Evolutionary conservation across 2,888 invertebrate genomes (phyloP), one percentile per base, ranked within the genome.

Genomic region (Pollenia labialis): DNA sequence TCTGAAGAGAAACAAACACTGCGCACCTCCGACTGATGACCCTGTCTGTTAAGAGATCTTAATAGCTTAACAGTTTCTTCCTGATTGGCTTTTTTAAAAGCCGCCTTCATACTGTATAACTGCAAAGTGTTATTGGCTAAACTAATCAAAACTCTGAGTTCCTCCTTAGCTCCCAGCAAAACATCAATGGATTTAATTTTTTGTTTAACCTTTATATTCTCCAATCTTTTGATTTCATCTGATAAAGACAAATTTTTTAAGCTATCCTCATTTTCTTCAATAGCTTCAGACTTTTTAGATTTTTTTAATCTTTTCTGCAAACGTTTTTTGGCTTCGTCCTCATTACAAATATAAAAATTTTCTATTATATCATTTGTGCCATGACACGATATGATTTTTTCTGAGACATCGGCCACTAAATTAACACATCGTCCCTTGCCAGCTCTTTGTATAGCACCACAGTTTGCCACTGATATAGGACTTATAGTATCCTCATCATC

Each of bases 1-100:
- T 99, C 99, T 1, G 97, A 97, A 92, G 98, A 98, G 92, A 99
- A 98, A 77, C 96, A 95, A 32, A 99, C 94, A 32, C 97, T 96
- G 71, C 98, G 95, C 8, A 99, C 97, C 91, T 99, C 98, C 64
- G 97, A 97, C 81, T 97, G 96, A 94, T 99, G 99, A 0, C 99
- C 99, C 14, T 96, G 96, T 85, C 94, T 94, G 1, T 94, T 94
- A 64, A 98, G 94, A 76, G 95, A 95, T 85, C 96, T 95, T 16
- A 97, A 92, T 0, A 94, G 90, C 87, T 94, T 94, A 0, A 90
- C 89, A 14, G 89, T 89, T 90, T 95, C 93, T 0, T 88, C 76
- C 32, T 93, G 89, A 90, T 84, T 68, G 0, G 94, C 95, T 1
- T 95, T 95, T 54, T 83, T 87, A 11, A 81, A 72, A 0, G 89